Evolutionary conservation across 1,140 invertebrate genomes (phyloP).

Genomic region (Ruditapes philippinarum): DNA sequence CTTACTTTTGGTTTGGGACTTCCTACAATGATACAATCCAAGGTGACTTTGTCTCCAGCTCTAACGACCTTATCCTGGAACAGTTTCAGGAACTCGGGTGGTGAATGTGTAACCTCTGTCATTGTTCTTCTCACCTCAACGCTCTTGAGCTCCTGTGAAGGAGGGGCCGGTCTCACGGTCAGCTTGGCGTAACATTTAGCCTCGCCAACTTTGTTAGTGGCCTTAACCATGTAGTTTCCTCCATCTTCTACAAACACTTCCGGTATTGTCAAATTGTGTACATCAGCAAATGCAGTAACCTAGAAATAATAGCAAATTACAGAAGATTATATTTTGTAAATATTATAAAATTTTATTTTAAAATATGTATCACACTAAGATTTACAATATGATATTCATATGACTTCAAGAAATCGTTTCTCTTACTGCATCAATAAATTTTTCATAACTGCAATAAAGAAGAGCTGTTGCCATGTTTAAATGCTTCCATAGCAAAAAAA

Average conservation of each 20-base stretch:
- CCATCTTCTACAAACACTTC: constrained; percentile 90
- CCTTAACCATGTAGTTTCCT: constrained; percentile 96
- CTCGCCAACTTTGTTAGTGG: constrained; percentile 90
- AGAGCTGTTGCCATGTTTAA: too few species aligned
- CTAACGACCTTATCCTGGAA: constrained; percentile 85
- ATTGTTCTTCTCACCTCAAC: constrained; percentile 41
- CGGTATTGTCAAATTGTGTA: constrained; percentile 90
- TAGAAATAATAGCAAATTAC: too few species aligned
- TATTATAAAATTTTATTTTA: too few species aligned
- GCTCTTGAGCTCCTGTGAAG: constrained; percentile 36
- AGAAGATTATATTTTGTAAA: too few species aligned
- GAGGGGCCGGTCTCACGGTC: constrained; percentile 87
- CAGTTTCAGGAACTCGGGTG: constrained; percentile 85
- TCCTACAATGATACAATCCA: constrained; percentile 91
- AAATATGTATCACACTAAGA: too few species aligned
- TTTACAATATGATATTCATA: too few species aligned
- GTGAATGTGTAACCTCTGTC: constrained; percentile 75
- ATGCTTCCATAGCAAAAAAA: too few species aligned
- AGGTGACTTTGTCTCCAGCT: constrained; percentile 89
- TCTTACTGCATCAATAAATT: too few species aligned
- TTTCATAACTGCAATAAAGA: too few species aligned
- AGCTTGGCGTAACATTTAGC: constrained; percentile 87
- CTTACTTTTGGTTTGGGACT: constrained; percentile 92
- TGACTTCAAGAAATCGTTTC: too few species aligned
- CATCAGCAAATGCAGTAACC: constrained; percentile 94